A percentile compares a stretch with the other conserved stretches of the same genome.
Evolutionary conservation across 1,140 invertebrate species (phyloP).

Genomic region (Nephotettix cincticeps): DNA sequence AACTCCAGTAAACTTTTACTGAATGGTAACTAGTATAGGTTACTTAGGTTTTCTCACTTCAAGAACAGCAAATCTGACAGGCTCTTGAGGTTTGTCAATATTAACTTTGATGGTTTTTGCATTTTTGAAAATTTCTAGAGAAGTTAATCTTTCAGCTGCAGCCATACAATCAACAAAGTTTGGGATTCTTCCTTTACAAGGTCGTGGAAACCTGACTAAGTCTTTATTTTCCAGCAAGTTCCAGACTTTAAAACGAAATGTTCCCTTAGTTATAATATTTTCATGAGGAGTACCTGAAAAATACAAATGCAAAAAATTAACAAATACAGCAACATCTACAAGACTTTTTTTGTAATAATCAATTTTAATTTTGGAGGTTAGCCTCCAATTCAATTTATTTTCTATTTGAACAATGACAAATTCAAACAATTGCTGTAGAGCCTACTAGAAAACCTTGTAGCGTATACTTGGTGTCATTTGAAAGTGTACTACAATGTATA

Average conservation of each 20-base stretch:
- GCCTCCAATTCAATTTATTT: too few relatives aligned
- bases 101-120: conserved; percentile 62
- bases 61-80: conserved; percentile 62
- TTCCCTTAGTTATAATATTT: conserved; percentile 26
- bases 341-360: too few relatives aligned
- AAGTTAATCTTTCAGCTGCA: conserved; percentile 52
- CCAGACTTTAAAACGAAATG: conserved; percentile 34
- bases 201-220: conserved; percentile 38
- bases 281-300: conserved; percentile 14
- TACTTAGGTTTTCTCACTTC: conserved; percentile 53
- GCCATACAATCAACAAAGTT: conserved; percentile 37
- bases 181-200: conserved; percentile 55
- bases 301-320: too few relatives aligned
- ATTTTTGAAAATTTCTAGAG: conserved; percentile 59
- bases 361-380: too few relatives aligned
- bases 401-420: too few relatives aligned
- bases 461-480: too few relatives aligned
- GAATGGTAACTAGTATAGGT: too few relatives aligned
- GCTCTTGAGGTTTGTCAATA: conserved; percentile 64
- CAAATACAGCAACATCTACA: too few relatives aligned
- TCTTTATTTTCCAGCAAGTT: conserved; percentile 35
- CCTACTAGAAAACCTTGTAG: too few relatives aligned
- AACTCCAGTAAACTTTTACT: too few relatives aligned
- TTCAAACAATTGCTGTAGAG: too few relatives aligned
- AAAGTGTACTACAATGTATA: too few relatives aligned